Conservation (phyloP, 2,113 vertebrate genomes). For the Muscicapa adusta region DNA sequence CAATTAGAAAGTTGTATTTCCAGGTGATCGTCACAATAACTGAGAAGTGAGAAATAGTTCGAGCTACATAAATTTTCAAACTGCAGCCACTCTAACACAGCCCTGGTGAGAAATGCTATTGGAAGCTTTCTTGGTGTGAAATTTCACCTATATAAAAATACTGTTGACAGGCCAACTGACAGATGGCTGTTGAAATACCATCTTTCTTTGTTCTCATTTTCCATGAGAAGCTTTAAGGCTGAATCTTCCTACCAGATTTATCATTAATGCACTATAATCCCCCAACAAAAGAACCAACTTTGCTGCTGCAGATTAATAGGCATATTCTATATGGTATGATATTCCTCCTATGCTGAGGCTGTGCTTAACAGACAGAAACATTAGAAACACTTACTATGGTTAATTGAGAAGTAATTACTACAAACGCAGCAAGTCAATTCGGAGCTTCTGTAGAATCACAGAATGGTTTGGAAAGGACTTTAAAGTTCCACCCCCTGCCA, state of each 20-base stretch:
- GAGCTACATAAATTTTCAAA: background rate
- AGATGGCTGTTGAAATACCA: slow-evolving; percentile 45
- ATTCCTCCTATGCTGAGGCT: background rate
- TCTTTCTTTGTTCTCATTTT: slow-evolving; percentile 47
- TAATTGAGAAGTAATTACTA: background rate
- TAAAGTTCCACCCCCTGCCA: background rate
- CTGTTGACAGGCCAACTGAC: slow-evolving; percentile 17
- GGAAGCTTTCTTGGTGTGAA: slow-evolving; percentile 29
- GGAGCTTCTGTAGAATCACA: background rate
- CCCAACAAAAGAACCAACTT: slow-evolving; percentile 6
- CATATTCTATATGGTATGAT: background rate
- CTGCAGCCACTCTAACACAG: background rate
- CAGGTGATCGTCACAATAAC: background rate
- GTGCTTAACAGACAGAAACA: background rate
- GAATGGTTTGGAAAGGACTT: background rate
- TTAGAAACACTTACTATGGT: background rate
- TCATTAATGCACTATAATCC: slow-evolving; percentile 19
- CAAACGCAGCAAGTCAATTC: background rate
- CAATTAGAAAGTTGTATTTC: background rate
- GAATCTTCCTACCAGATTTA: slow-evolving; percentile 26
- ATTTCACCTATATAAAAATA: slow-evolving; percentile 42
- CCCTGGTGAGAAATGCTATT: slow-evolving; percentile 9
- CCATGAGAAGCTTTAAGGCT: slow-evolving; percentile 12
- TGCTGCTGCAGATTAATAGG: background rate
- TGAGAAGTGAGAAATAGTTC: background rate